Evolutionary conservation across 2,888 invertebrate genomes (phyloP).

Genomic region (Ptilodon capucinus): DNA sequence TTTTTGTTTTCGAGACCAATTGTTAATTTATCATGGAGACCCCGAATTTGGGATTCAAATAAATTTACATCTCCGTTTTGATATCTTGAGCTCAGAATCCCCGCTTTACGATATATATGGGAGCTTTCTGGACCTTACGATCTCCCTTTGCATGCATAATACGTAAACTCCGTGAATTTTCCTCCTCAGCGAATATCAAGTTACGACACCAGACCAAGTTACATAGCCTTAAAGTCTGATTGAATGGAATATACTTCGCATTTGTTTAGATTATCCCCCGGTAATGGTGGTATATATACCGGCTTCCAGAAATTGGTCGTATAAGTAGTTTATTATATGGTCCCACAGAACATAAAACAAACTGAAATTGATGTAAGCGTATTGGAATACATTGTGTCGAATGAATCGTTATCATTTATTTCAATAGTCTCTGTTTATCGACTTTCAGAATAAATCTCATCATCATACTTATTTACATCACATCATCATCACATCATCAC

Average conservation of each 20-base stretch:
- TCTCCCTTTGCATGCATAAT: slow-evolving; percentile 65
- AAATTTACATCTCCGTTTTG: slow-evolving; percentile 10
- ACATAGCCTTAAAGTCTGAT: slow-evolving; percentile 57
- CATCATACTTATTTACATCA: no score
- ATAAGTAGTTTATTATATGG: slow-evolving; percentile 37
- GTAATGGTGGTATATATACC: slow-evolving; percentile 46
- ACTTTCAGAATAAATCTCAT: no score
- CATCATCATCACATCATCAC: no score
- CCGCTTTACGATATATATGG: slow-evolving; percentile 20
- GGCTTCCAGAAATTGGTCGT: slow-evolving; percentile 35
- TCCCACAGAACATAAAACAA: slow-evolving; percentile 16
- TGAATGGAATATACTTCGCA: slow-evolving; percentile 55
- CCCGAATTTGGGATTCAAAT: slow-evolving; percentile 7
- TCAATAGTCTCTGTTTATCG: no score
- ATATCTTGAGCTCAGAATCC: slow-evolving; percentile 13
- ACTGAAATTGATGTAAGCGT: slow-evolving; percentile 9
- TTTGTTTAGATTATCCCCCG: slow-evolving; percentile 60
- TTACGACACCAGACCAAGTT: slow-evolving; percentile 49
- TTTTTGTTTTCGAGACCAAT: neutral
- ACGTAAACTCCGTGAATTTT: slow-evolving; percentile 55
- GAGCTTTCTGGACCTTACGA: slow-evolving; percentile 53
- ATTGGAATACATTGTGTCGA: neutral
- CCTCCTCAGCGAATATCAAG: slow-evolving; percentile 67
- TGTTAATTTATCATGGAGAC: slow-evolving; percentile 1
- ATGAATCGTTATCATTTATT: no score